Evolutionary conservation across 2,113 vertebrate genomes (phyloP).

Genomic region (Thamnophis sirtalis): DNA sequence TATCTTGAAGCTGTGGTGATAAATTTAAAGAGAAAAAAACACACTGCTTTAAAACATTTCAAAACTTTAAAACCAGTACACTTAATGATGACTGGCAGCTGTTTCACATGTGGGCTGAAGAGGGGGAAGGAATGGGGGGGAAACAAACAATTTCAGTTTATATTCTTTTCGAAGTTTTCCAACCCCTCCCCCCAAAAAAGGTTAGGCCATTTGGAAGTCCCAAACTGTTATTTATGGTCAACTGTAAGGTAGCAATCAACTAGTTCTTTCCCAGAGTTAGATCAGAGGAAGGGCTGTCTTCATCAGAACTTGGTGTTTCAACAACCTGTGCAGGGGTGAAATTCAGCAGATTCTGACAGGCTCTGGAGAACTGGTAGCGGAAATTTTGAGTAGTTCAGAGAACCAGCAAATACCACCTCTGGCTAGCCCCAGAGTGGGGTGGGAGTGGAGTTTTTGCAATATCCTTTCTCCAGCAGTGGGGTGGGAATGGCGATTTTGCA

Average conservation of each 20-base stretch:
- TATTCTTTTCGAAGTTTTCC: not conserved
- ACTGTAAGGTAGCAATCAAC: not conserved
- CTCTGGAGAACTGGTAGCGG: no score
- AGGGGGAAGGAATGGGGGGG: not conserved
- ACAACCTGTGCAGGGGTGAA: no score
- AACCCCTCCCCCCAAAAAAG: not conserved
- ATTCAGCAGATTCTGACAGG: no score
- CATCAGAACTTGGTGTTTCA: not conserved
- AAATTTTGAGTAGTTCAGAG: no score
- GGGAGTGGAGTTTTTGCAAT: no score
- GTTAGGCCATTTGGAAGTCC: not conserved
- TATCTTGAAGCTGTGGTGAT: not conserved
- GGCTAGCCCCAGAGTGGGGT: no score
- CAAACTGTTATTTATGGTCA: not conserved
- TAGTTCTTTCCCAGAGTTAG: not conserved
- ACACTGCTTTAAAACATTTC: not conserved
- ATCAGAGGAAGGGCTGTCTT: not conserved
- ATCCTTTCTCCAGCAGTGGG: no score
- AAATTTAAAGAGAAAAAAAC: not conserved
- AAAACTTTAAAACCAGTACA: not conserved
- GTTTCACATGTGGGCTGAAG: not conserved
- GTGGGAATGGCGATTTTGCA: no score
- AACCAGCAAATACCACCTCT: no score
- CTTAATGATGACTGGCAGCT: not conserved
- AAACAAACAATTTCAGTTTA: not conserved